phyloP scores from a whole-genome alignment of 2,797 vertebrate genomes.

The Masticophis lateralis region DNA sequence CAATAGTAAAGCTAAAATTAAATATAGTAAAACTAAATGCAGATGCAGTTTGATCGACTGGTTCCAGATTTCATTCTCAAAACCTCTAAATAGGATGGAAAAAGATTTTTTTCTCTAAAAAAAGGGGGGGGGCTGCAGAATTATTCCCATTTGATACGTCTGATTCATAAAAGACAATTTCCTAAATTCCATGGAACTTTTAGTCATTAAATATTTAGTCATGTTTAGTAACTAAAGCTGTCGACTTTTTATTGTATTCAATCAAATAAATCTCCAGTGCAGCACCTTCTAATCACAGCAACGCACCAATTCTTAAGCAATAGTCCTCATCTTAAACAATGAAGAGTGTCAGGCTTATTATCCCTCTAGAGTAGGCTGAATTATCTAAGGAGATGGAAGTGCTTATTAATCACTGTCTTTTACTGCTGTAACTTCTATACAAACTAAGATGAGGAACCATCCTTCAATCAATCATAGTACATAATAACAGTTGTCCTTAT shows the following conservation, averaged over 20 bases:
- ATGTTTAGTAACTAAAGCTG: neutral
- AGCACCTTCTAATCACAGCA: neutral
- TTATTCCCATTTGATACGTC: neutral
- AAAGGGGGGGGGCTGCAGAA: neutral
- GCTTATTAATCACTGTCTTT: conserved; percentile 19
- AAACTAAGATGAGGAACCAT: neutral
- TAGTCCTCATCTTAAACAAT: neutral
- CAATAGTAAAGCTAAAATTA: neutral
- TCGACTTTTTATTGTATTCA: neutral
- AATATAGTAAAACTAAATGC: neutral
- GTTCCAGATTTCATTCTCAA: neutral
- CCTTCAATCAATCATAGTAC: conserved; percentile 23
- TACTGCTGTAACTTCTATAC: neutral
- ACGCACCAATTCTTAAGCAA: neutral
- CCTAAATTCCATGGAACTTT: neutral
- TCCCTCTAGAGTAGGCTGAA: neutral
- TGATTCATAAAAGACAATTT: neutral
- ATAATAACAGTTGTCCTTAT: neutral
- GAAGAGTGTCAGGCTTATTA: conserved; percentile 13
- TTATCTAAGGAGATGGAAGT: neutral
- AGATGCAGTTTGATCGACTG: neutral
- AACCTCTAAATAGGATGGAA: accelerated
- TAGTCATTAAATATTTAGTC: neutral
- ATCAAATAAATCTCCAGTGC: neutral
- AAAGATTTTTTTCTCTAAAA: neutral